Base-by-base conservation (phyloP, 2,888 invertebrate genomes). In the Drosophila lutescens region DNA sequence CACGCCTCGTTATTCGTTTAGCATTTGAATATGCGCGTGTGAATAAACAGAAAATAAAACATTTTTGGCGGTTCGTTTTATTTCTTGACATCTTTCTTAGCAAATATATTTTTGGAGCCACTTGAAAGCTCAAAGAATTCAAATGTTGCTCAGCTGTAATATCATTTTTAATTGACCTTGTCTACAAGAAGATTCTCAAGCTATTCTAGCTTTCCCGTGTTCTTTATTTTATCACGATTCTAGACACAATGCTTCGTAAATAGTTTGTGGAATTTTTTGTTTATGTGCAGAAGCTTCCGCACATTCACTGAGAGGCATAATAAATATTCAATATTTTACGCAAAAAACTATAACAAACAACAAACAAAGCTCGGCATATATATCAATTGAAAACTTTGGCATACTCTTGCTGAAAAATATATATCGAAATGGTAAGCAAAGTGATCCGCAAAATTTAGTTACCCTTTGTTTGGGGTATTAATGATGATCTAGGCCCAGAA, bases 321-420 rank as follows among this genome's bases (percentile, higher is more conserved):
- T 81, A 77, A 81, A 82, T 87, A 85, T 82, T 84, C 77, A 82
- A 86, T 87, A 79, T 81, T 79, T 79, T 74, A 79, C 68, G 74
- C 63, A 74, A 74, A 69, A 84, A 77, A 44, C 46, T 66, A 54
- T 59, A 74, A 57, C 85, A 80, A 51, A 65, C 63, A 65, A 44
- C 36, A 51, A 34, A 15, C 63, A 30, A 36, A n/a, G 70, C 51
- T 54, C n/a, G 23, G 60, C 71, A 69, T 60, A 69, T 43, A 70
- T 49, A 60, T 60, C 60, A 69, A 59, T 36, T 67, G 67, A 53
- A 46, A 50, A 50, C 69, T 57, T 20, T 38, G 49, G 57, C 30
- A 57, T 68, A 38, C 67, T 50, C 67, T 67, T 56, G 55, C 32
- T 30, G 34, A 23, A 43, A 56, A 38, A 17, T 12, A 23, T 32